phyloP scores from a whole-genome alignment of 2,888 invertebrate species.

The Rotaria socialis region DNA sequence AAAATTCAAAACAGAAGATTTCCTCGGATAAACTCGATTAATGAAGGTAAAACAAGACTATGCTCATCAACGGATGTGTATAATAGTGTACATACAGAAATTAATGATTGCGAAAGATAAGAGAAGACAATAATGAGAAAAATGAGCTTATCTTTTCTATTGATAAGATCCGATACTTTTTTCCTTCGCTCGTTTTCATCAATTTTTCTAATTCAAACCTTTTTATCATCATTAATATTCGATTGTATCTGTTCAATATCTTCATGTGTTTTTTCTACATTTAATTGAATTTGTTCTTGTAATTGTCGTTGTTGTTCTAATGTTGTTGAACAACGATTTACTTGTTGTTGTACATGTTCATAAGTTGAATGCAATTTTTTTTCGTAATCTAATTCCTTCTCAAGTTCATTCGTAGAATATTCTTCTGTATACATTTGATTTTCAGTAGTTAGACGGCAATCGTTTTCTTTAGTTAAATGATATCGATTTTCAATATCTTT shows the following conservation, averaged over 20 bases:
- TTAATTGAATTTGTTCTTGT: slow-evolving; percentile 1
- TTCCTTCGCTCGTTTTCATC: too few relatives aligned
- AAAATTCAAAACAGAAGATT: too few relatives aligned
- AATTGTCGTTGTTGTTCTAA: neutral
- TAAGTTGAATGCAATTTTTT: neutral
- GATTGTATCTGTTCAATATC: neutral
- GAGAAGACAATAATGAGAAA: too few relatives aligned
- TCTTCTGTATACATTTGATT: neutral
- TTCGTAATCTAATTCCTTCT: neutral
- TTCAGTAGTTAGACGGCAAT: neutral
- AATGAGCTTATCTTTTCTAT: too few relatives aligned
- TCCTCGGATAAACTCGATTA: too few relatives aligned
- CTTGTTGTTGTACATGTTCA: slow-evolving; percentile 18
- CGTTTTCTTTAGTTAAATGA: neutral
- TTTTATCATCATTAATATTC: neutral
- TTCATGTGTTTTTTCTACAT: neutral
- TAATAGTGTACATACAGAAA: too few relatives aligned
- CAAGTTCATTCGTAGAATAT: neutral
- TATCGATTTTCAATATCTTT: neutral
- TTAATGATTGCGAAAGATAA: too few relatives aligned
- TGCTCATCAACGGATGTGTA: too few relatives aligned
- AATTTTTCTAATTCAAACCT: neutral
- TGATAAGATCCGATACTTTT: too few relatives aligned
- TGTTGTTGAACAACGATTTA: neutral
- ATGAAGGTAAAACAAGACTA: too few relatives aligned